phyloP scores from a whole-genome alignment of 2,113 vertebrate species.

The Ramphastos sulfuratus region DNA sequence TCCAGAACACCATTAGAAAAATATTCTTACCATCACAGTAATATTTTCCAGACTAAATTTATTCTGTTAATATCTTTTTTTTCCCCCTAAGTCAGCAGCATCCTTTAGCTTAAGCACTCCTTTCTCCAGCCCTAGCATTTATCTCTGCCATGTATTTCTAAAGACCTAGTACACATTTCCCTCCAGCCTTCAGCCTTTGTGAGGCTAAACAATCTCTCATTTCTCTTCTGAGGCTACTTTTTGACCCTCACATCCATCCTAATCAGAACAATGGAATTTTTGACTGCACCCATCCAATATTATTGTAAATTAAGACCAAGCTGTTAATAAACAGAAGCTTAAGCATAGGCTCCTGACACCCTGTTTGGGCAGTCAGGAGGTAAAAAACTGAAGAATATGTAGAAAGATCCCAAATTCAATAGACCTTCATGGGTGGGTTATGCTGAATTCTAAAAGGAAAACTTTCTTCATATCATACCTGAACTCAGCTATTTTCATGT shows the following conservation, averaged over 20 bases:
- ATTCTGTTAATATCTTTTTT: neutral
- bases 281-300: neutral
- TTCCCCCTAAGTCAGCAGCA: neutral
- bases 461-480: neutral
- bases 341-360: neutral
- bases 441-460: neutral
- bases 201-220: neutral
- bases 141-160: neutral
- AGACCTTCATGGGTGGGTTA: neutral
- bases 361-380: neutral
- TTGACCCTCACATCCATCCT: neutral
- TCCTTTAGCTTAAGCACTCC: neutral
- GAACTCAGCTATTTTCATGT: neutral
- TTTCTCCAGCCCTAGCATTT: neutral
- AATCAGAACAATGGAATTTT: neutral
- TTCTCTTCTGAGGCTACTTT: neutral
- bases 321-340: conserved; percentile 15
- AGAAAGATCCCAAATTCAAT: neutral
- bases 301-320: neutral
- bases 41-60: conserved; percentile 9
- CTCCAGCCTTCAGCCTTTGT: neutral
- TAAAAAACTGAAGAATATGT: neutral
- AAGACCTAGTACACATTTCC: neutral
- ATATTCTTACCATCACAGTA: neutral
- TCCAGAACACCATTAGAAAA: neutral